Evolutionary conservation across 2,113 vertebrate species (phyloP).

Genomic region (Lota lota): DNA sequence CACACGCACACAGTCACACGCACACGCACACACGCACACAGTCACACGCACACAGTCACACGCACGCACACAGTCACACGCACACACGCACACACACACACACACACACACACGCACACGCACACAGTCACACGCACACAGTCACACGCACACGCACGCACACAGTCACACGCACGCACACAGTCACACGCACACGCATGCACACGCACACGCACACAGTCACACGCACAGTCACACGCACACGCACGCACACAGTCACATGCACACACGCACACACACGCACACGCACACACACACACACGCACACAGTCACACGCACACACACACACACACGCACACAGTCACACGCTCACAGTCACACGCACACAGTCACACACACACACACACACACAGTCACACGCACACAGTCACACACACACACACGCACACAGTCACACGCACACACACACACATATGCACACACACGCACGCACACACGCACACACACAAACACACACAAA

Average conservation of each 20-base stretch:
- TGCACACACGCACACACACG: not conserved
- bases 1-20: not conserved
- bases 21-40: constrained; percentile 5
- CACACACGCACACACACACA: too few relatives aligned
- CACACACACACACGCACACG: not conserved
- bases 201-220: too few relatives aligned
- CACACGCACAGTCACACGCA: too few relatives aligned
- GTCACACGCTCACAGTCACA: constrained; percentile 1
- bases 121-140: constrained; percentile 1
- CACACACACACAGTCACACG: not conserved
- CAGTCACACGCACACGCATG: too few relatives aligned
- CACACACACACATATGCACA: too few relatives aligned
- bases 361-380: constrained; percentile 1
- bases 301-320: constrained; percentile 2
- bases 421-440: too few relatives aligned
- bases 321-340: constrained; percentile 9
- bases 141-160: not conserved
- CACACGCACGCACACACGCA: too few relatives aligned
- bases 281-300: constrained; percentile 6
- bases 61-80: not conserved
- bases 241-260: too few relatives aligned
- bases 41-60: not conserved
- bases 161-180: too few relatives aligned
- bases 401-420: too few relatives aligned
- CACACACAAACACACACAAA: too few relatives aligned